Base-by-base conservation (phyloP, 2,888 invertebrate genomes). In the Heliconius charithonia region DNA sequence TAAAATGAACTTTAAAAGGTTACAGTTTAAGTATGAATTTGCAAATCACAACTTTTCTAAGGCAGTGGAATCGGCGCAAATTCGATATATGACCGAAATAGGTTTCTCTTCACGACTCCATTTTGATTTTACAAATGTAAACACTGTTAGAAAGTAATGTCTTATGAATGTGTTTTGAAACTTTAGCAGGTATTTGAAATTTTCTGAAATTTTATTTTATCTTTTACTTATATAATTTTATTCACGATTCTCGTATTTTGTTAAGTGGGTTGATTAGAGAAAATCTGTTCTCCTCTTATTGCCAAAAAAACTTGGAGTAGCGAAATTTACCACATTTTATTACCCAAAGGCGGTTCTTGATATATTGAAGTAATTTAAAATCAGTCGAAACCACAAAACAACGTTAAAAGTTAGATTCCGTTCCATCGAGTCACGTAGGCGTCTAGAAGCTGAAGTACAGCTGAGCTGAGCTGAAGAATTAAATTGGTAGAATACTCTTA, bases 71-170 rank as follows among this genome's bases (percentile, higher is more conserved):
- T 84, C 80, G 81, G 81, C 83, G 84, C 83, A 84, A 85, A 85
- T 83, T 86, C 85, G 85, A 86, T 86, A 85, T 85, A 85, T 81
- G 81, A 79, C 81, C 80, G 81, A 82, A 83, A 83, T 83, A 80
- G 81, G 79, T 81, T 82, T 82, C 83, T 81, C 79, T 78, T 81
- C 81, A 81, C 83, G 81, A 82, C 82, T 81, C 80, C 83, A 81
- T 82, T 82, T 82, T 82, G 78, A 81, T 79, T 81, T 83, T 80
- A 79, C 81, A 67, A 83, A 81, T 82, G 81, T 82, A 81, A 82
- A 83, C 81, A 81, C 76, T 80, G 81, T 83, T 83, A 81, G 78
- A 72, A 77, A 78, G 79, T 82, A 79, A 78, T 76, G 76, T 75
- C 22, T 45, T 75, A 32, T 63, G 71, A 72, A 62, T 76, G 65